Conservation (phyloP, 2,113 vertebrate genomes). For the Ivindomyrus marchei region DNA sequence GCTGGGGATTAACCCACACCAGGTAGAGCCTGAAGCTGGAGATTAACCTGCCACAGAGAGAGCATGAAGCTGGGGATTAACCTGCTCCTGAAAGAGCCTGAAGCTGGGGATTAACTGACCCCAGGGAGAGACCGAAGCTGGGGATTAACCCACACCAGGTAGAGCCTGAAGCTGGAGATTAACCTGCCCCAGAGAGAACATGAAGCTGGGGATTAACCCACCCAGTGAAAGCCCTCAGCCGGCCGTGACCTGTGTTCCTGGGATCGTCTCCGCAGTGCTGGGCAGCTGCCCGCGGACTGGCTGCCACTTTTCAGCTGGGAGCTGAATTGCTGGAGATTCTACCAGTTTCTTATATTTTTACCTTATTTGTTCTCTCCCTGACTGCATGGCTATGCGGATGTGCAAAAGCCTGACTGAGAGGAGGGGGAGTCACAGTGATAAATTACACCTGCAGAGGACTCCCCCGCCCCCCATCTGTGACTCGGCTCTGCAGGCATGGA, state of each 20-base stretch:
- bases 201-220: background rate
- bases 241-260: background rate
- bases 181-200: too few species aligned
- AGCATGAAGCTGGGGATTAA: too few species aligned
- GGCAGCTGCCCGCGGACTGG: background rate
- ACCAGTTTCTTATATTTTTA: background rate
- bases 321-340: background rate
- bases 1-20: background rate
- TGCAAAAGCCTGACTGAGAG: background rate
- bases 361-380: background rate
- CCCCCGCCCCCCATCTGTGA: background rate
- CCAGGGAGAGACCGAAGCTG: too few species aligned
- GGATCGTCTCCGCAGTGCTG: background rate
- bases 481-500: background rate
- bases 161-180: too few species aligned
- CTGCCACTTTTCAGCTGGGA: background rate
- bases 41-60: too few species aligned
- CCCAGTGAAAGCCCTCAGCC: background rate
- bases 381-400: background rate
- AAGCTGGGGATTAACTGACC: too few species aligned
- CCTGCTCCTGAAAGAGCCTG: rapidly evolving
- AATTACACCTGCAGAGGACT: background rate
- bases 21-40: background rate
- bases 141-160: background rate
- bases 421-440: background rate